A percentile compares a stretch with the other conserved stretches of the same genome.
phyloP scores from a whole-genome alignment of 2,113 vertebrate genomes.

The human region DNA sequence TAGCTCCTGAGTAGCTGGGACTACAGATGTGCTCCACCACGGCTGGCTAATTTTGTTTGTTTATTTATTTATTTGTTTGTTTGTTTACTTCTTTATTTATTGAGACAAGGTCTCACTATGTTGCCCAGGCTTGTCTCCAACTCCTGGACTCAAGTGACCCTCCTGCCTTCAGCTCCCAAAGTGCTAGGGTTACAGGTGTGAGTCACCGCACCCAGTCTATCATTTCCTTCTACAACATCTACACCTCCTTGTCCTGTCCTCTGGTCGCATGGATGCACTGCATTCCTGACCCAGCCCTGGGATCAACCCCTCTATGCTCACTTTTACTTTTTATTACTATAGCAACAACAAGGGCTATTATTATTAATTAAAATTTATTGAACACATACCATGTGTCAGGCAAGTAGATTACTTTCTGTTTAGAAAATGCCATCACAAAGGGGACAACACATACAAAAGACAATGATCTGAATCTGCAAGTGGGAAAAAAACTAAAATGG shows the following conservation, averaged over 20 bases:
- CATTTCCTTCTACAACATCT: not conserved
- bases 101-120: too few relatives aligned
- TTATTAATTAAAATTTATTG: not conserved
- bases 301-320: not conserved
- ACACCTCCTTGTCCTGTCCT: not conserved
- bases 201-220: too few relatives aligned
- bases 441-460: not conserved
- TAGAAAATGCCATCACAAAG: not conserved
- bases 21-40: too few relatives aligned
- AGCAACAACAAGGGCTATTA: not conserved
- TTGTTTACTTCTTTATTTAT: too few relatives aligned
- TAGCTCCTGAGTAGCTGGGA: too few relatives aligned
- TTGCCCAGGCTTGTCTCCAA: too few relatives aligned
- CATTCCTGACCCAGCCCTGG: not conserved
- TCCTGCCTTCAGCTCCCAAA: too few relatives aligned
- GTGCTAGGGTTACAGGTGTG: too few relatives aligned
- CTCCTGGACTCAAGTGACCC: too few relatives aligned
- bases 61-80: too few relatives aligned
- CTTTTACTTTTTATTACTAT: not conserved
- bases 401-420: not conserved
- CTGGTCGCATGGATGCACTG: not conserved
- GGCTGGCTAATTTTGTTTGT: too few relatives aligned
- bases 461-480: not conserved
- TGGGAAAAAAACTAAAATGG: not conserved
- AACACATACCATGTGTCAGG: not conserved